Evolutionary conservation across 1,140 invertebrate genomes (phyloP), one percentile per base, ranked within the genome.

Genomic region (Conus ventricosus): DNA sequence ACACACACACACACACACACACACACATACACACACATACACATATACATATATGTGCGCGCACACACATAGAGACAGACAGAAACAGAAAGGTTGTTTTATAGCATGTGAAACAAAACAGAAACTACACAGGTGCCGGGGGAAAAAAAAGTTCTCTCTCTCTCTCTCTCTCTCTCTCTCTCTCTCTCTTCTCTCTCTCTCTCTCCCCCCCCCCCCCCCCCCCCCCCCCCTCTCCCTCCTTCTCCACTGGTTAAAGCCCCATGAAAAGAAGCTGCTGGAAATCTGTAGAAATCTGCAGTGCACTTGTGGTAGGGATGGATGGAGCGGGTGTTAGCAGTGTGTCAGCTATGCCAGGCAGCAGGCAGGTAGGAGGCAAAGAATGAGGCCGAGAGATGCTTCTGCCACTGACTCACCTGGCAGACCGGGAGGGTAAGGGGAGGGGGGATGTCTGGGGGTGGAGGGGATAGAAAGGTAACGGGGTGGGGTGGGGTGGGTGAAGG

Each of bases 141-240:
- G n/a, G n/a, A n/a, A n/a, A 39, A 39, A 39, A 39, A 63, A 13
- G 10, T 63, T 63, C 17, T 63, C 17, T 63, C 17, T 63, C 60
- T 63, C 4, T 63, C 78, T 53, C 78, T 23, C 11, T 53, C 51
- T n/a, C 78, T 80, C 78, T n/a, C 51, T 15, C n/a, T n/a, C 11
- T 23, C 78, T 53, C n/a, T 53, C n/a, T 53, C 78, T 53, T 23
- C 78, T 23, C 78, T 23, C 78, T 23, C 78, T 23, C 78, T 23
- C 78, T 23, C 78, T 23, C 78, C 78, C 78, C 78, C 78, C 78
- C 78, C 78, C 78, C 78, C 5, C 78, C 78, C 78, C 78, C 78
- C 5, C 78, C 78, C 5, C 5, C 78, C 78, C 78, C 5, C 78
- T 5, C 78, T 23, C 3, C 5, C 78, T 23, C 5, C 78, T 23